Conservation (phyloP, 2,113 vertebrate genomes). For the Physeter macrocephalus region DNA sequence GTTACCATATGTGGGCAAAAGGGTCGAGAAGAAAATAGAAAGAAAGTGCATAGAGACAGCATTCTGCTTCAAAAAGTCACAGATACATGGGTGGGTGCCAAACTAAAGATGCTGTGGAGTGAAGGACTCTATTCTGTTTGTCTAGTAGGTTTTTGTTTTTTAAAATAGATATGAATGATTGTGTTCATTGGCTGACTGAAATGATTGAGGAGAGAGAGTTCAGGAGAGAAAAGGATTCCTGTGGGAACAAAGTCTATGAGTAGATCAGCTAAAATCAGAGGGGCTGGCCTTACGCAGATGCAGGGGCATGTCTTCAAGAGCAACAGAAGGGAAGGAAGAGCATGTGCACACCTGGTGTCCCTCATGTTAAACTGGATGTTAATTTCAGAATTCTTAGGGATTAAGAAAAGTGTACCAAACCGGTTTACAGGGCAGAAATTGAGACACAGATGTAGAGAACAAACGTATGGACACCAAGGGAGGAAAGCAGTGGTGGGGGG, state of each 20-base stretch:
- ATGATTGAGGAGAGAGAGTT: not conserved
- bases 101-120: not conserved
- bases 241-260: not conserved
- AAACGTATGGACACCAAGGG: no score
- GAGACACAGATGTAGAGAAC: no score
- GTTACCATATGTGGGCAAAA: not conserved
- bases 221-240: not conserved
- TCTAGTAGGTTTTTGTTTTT: not conserved
- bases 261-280: not conserved
- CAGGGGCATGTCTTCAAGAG: not conserved
- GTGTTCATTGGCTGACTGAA: not conserved
- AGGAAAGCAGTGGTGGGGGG: no score
- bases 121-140: not conserved
- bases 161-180: not conserved
- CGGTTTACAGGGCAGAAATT: no score
- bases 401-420: not conserved
- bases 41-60: not conserved
- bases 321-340: not conserved
- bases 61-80: not conserved
- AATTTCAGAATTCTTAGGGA: not conserved
- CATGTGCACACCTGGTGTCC: not conserved
- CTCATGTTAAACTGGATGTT: not conserved
- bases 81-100: not conserved
- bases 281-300: fast-evolving
- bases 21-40: not conserved